Evolutionary conservation across 2,113 vertebrate genomes (phyloP).

Genomic region (Orthonyx spaldingii): DNA sequence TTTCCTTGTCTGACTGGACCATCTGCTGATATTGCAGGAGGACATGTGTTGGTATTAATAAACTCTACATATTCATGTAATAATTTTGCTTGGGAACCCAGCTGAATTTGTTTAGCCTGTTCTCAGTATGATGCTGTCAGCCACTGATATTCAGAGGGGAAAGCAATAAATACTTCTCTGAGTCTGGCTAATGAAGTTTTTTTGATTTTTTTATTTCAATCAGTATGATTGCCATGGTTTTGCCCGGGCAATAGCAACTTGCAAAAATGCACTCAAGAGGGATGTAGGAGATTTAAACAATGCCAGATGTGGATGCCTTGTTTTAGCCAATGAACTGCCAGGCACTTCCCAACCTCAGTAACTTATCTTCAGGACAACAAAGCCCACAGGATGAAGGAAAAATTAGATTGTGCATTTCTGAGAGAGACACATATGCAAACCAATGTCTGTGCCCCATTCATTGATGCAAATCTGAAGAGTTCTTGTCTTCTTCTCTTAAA

Average conservation of each 20-base stretch:
- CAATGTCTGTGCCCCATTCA: not conserved
- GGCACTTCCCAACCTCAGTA: not conserved
- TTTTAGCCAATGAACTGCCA: conserved; percentile 5
- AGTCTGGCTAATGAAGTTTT: not conserved
- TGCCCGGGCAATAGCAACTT: not conserved
- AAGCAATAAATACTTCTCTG: not conserved
- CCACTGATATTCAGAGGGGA: not conserved
- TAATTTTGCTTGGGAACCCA: not conserved
- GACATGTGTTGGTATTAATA: not conserved
- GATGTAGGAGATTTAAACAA: not conserved
- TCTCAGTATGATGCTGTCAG: not conserved
- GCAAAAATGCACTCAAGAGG: not conserved
- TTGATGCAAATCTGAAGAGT: not conserved
- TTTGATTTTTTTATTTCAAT: not conserved
- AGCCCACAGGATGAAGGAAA: not conserved
- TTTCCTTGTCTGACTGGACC: not conserved
- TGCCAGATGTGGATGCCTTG: not conserved
- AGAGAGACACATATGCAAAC: not conserved
- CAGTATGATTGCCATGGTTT: not conserved
- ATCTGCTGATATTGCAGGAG: not conserved
- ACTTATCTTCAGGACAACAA: not conserved
- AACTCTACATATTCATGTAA: not conserved
- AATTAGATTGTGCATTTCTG: not conserved
- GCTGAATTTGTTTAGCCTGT: not conserved
- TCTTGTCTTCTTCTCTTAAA: not conserved